phyloP scores from a whole-genome alignment of 1,140 invertebrate genomes.

The Papilio polytes region DNA sequence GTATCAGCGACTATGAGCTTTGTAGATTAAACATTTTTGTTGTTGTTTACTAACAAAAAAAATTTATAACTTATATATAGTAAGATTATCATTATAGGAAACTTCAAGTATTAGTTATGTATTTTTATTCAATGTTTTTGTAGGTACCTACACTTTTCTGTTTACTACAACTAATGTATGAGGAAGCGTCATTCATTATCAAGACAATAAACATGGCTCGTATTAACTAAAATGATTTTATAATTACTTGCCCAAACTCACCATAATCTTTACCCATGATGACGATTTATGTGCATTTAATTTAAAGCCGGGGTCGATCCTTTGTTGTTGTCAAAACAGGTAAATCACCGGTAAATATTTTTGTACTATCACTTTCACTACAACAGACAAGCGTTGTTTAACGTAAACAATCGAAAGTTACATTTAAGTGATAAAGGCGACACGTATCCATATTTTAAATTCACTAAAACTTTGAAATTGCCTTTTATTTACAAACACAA shows the following conservation, averaged over 20 bases:
- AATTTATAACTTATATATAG: too few relatives aligned
- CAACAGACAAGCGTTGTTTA: constrained; percentile 9
- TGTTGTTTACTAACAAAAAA: too few relatives aligned
- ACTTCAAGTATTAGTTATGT: too few relatives aligned
- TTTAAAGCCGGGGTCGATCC: constrained; percentile 17
- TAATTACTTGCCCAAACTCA: constrained; percentile 48
- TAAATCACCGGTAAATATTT: constrained; percentile 15
- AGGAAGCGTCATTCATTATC: too few relatives aligned
- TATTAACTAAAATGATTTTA: constrained; percentile 21
- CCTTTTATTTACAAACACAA: constrained; percentile 35
- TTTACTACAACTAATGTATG: too few relatives aligned
- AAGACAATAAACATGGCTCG: too few relatives aligned
- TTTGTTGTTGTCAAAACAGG: constrained; percentile 25
- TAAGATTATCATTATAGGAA: too few relatives aligned
- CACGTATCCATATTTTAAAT: constrained; percentile 27
- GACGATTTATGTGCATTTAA: constrained; percentile 41
- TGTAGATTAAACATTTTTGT: too few relatives aligned
- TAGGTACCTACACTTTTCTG: too few relatives aligned
- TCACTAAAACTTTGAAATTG: constrained; percentile 32
- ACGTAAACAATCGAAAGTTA: background rate
- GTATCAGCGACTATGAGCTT: too few relatives aligned
- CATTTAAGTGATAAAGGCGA: background rate
- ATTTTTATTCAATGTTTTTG: too few relatives aligned
- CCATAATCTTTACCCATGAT: constrained; percentile 71
- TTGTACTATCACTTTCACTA: constrained; percentile 28